These are phyloP conservation scores for Cyanoliseus patagonus DNA, from an alignment of 2,113 vertebrate species.

Conservation along the genomic window DNA sequence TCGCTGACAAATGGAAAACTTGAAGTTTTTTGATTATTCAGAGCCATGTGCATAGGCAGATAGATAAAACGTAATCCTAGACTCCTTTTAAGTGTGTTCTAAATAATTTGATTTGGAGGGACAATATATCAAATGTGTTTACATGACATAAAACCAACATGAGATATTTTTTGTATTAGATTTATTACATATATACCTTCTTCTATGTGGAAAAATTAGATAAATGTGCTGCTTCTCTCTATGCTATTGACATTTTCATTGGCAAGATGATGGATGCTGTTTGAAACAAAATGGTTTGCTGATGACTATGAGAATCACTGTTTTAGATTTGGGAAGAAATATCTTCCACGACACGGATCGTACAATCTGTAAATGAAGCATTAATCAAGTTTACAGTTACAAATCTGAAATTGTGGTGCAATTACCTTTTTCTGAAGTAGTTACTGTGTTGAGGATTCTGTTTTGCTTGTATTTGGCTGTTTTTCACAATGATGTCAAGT, in stretches of 20 bases:
- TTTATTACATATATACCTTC: conserved; percentile 7
- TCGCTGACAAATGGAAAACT: neutral
- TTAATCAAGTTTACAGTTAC: conserved; percentile 20
- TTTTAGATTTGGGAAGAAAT: neutral
- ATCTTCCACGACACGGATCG: neutral
- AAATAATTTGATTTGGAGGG: conserved; percentile 22
- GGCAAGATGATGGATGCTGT: conserved; percentile 14
- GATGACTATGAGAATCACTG: neutral
- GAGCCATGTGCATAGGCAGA: neutral
- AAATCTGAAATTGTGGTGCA: neutral
- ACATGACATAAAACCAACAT: neutral
- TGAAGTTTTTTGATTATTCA: neutral
- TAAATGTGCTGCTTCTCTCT: neutral
- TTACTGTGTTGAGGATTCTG: neutral
- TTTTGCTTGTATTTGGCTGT: neutral
- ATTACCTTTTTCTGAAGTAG: conserved; percentile 4
- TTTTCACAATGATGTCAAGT: neutral
- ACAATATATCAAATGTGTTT: conserved; percentile 38
- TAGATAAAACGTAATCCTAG: neutral
- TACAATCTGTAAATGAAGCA: neutral
- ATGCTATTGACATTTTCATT: conserved; percentile 35
- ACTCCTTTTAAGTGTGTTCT: neutral
- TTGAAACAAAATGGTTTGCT: conserved; percentile 19
- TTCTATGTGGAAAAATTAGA: neutral
- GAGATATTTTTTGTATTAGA: conserved; percentile 1